These are phyloP conservation scores for Echeneis naucrates DNA, from an alignment of 2,797 vertebrate species.

Conservation along the genomic window DNA sequence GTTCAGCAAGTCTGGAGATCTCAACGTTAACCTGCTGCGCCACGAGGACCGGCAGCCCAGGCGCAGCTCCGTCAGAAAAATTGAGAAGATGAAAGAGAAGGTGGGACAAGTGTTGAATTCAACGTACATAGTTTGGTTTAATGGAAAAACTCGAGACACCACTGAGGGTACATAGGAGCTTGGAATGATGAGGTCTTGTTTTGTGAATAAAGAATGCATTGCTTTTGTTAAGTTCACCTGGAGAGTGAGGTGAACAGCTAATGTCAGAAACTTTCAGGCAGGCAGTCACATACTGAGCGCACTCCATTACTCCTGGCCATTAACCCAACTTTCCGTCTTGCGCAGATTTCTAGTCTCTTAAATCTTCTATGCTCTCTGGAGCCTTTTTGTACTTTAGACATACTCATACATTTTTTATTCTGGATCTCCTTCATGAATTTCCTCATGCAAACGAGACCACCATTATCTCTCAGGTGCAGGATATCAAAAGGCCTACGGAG, in stretches of 20 bases:
- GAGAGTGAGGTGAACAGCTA: too few relatives aligned
- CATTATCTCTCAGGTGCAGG: constrained; percentile 62
- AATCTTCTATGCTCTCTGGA: constrained; percentile 41
- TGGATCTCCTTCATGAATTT: constrained; percentile 50
- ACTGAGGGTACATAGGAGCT: constrained; percentile 14
- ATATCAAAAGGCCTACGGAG: constrained; percentile 64
- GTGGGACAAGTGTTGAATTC: constrained; percentile 56
- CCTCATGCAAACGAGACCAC: constrained; percentile 66
- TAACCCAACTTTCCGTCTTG: constrained; percentile 39
- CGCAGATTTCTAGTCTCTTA: constrained; percentile 47
- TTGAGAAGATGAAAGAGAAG: constrained; percentile 99
- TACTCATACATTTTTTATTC: constrained; percentile 50
- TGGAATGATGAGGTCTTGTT: too few relatives aligned
- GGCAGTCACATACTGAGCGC: constrained; percentile 36
- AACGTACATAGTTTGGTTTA: not conserved
- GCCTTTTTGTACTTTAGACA: constrained; percentile 49
- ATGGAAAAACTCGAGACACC: constrained; percentile 2
- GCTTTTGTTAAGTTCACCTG: too few relatives aligned
- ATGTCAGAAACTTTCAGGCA: constrained; percentile 35
- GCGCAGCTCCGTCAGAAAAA: constrained; percentile 93
- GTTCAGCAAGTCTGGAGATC: constrained; percentile 95
- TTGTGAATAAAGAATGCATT: too few relatives aligned
- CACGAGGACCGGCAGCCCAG: constrained; percentile 93
- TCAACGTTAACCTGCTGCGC: constrained; percentile 94
- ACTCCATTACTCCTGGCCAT: constrained; percentile 27